Evolutionary conservation across 35 echinoderm and acorn worm species (phyloP), one percentile per base, ranked within the genome.

Genomic region (Nesometra sesokonis): DNA sequence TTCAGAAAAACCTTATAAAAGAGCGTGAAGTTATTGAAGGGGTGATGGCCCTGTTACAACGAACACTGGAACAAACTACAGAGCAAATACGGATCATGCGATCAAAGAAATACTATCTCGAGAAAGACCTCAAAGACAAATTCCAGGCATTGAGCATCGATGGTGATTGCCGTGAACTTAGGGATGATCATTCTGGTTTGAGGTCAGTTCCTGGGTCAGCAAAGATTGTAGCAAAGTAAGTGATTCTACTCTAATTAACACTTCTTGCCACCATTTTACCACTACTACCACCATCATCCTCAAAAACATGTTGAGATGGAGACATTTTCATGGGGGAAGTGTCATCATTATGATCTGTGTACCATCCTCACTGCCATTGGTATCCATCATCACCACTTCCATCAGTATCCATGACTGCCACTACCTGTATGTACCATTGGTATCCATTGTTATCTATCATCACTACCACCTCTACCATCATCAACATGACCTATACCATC

Each of bases 181-280:
- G 92, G n/a, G 96, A 99, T 79, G 90, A 99, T 80, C 89, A 93
- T 67, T 88, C 96, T 29, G 81, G 78, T 32, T 35, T 99, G 37
- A 79, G 33, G 11, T 89, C 88, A 85, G 94, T 90, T 79, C 83
- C 78, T 9, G 87, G 88, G 47, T 90, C 88, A 36, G 96, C 96
- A 3, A 99, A 94, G 87, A 99, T 99, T 86, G 96, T 92, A 85
- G 93, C 92, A 82, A 99, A 99, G 96, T 99, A 87, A 88, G 93
- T 92, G n/a, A n/a, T n/a, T 43, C 38, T 15, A 4, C 38, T 43
- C 38, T 7, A 15, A 43, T 7, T 15, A n/a, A 43, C 38, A 43
- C 38, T 43, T 43, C 38, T n/a, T n/a, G n/a, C n/a, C n/a, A n/a
- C n/a, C n/a, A n/a, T n/a, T n/a, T n/a, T n/a, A n/a, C n/a, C n/a